Evolutionary conservation across 1,140 invertebrate genomes (phyloP).

Genomic region (Hypsibius dujardini): DNA sequence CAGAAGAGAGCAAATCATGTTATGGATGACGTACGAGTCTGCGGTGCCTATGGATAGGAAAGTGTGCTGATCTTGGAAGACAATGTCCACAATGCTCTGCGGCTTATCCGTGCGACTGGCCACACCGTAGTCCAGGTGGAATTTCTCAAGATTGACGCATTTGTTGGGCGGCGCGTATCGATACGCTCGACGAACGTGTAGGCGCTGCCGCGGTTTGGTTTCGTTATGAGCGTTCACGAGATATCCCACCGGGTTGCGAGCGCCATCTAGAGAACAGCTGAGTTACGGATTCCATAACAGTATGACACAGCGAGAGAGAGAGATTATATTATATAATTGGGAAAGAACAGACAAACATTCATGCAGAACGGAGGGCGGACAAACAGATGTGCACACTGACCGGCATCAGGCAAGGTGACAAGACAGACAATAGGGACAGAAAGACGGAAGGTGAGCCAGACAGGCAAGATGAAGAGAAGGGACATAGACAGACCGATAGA

Average conservation of each 20-base stretch:
- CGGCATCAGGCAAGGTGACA: not conserved
- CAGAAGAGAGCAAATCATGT: not conserved
- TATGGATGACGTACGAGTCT: not conserved
- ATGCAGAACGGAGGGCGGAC: too few species aligned
- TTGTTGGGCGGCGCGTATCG: not conserved
- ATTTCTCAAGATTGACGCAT: not conserved
- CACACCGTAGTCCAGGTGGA: not conserved
- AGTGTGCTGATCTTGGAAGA: not conserved
- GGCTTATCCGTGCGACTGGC: not conserved
- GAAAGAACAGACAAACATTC: too few species aligned
- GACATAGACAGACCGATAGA: too few species aligned
- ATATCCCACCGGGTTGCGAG: slow-evolving; percentile 2
- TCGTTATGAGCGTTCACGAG: slow-evolving; percentile 8
- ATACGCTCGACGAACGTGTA: not conserved
- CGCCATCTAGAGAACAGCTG: not conserved
- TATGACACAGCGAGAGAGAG: too few species aligned
- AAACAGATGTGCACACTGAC: not conserved
- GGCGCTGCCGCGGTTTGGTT: not conserved
- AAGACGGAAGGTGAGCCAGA: too few species aligned
- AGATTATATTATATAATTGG: too few species aligned
- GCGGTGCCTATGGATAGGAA: not conserved
- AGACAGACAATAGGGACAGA: too few species aligned
- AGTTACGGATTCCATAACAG: not conserved
- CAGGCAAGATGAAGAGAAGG: too few species aligned
- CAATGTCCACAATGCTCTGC: not conserved